Percentiles rank a stretch among this genome's conserved stretches.
These are phyloP conservation scores for Phaetusa simplex DNA, from an alignment of 2,113 vertebrate species.

Conservation along the genomic window DNA sequence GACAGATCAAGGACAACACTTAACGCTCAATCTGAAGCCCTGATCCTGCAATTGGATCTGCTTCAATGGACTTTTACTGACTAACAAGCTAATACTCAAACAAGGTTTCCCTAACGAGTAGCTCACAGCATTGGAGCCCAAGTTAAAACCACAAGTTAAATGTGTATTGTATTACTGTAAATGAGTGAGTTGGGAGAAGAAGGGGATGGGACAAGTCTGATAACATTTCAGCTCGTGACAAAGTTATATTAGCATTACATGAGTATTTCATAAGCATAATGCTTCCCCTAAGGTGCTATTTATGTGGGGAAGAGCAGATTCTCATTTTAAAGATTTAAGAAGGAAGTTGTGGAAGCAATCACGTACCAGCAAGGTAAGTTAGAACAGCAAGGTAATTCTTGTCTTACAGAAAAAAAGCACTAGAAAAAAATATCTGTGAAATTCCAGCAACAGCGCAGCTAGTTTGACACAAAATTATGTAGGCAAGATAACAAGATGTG, in stretches of 20 bases:
- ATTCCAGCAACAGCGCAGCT: not conserved
- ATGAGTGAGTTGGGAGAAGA: not conserved
- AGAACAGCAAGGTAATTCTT: not conserved
- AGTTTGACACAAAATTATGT: not conserved
- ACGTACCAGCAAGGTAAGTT: not conserved
- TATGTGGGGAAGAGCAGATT: not conserved
- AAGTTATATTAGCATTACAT: not conserved
- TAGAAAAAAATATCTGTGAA: not conserved
- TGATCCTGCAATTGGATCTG: not conserved
- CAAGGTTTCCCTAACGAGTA: not conserved
- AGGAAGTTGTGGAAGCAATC: not conserved
- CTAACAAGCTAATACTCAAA: not conserved
- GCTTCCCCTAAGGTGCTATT: not conserved
- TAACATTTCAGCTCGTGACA: not conserved
- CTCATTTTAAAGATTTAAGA: not conserved
- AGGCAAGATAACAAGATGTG: not conserved
- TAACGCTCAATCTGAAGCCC: not conserved
- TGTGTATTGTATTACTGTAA: accelerated
- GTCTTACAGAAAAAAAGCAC: not conserved
- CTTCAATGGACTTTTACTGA: not conserved
- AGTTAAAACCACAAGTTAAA: not conserved
- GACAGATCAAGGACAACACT: not conserved
- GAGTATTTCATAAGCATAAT: not conserved
- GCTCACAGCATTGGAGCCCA: not conserved
- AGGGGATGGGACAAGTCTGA: not conserved